A percentile compares a stretch with the other conserved stretches of the same genome.
Conservation (phyloP, 1,140 invertebrate genomes). For the Eurytemora carolleeae region DNA sequence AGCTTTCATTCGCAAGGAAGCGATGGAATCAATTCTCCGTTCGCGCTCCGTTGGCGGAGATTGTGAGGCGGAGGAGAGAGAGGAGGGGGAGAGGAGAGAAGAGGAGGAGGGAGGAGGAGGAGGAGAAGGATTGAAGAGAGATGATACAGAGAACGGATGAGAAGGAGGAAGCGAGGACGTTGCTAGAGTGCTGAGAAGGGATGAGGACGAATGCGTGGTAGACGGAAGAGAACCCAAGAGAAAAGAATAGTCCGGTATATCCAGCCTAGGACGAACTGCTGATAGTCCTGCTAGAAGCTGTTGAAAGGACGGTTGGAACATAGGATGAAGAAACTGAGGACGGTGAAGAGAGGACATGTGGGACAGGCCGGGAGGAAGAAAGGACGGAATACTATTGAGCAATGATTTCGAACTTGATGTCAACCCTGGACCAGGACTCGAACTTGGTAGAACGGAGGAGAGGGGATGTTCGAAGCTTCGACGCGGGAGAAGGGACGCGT, state of each 20-base stretch:
- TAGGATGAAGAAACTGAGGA: neutral
- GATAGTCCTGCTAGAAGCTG: neutral
- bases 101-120: neutral
- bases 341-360: too few species aligned
- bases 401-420: neutral
- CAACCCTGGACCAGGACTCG: neutral
- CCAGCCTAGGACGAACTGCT: neutral
- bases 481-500: conserved; percentile 15
- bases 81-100: neutral
- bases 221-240: neutral
- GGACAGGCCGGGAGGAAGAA: neutral
- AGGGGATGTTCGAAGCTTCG: conserved; percentile 13
- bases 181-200: neutral
- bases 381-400: neutral
- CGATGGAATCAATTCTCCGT: neutral
- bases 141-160: neutral
- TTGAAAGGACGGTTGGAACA: neutral
- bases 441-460: conserved; percentile 15
- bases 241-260: neutral
- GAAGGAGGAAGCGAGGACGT: neutral
- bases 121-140: neutral
- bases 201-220: neutral
- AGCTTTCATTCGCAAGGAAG: neutral
- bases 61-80: neutral
- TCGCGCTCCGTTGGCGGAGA: neutral